Conservation (phyloP, 2,797 vertebrate species). For the Cryptoblepharus egeriae region DNA sequence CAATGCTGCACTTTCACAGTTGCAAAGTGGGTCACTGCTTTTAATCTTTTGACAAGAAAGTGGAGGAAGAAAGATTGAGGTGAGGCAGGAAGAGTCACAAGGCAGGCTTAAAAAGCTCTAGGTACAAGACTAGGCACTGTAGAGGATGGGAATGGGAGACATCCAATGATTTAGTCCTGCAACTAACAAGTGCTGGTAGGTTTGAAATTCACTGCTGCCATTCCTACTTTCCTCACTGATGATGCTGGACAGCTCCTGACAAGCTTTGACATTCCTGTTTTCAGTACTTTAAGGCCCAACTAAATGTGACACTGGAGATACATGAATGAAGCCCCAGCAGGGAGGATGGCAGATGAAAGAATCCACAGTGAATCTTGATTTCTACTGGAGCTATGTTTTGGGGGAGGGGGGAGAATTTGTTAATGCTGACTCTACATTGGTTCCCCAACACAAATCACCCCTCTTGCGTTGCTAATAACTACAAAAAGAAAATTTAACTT, state of each 20-base stretch:
- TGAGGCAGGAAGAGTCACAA: background rate
- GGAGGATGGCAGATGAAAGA: background rate
- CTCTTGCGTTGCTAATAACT: too few species aligned
- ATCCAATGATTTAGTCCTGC: background rate
- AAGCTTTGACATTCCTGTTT: too few species aligned
- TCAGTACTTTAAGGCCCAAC: background rate
- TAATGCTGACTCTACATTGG: too few species aligned
- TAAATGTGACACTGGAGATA: too few species aligned
- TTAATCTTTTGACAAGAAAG: conserved; percentile 45
- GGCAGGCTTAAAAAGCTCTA: rapidly evolving
- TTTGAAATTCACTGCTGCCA: background rate
- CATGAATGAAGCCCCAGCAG: too few species aligned
- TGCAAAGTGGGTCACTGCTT: conserved; percentile 59
- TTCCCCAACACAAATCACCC: too few species aligned
- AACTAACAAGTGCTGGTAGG: background rate
- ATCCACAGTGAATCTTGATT: too few species aligned
- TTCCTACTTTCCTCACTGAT: background rate
- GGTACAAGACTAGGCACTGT: background rate
- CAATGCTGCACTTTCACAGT: background rate
- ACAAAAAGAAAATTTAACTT: too few species aligned
- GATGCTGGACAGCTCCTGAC: background rate
- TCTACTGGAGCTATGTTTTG: too few species aligned
- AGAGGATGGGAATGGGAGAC: rapidly evolving
- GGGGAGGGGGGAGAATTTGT: background rate
- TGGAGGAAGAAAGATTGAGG: background rate